Conservation (phyloP, 2,888 invertebrate genomes). For the Cheilosia vulpina region DNA sequence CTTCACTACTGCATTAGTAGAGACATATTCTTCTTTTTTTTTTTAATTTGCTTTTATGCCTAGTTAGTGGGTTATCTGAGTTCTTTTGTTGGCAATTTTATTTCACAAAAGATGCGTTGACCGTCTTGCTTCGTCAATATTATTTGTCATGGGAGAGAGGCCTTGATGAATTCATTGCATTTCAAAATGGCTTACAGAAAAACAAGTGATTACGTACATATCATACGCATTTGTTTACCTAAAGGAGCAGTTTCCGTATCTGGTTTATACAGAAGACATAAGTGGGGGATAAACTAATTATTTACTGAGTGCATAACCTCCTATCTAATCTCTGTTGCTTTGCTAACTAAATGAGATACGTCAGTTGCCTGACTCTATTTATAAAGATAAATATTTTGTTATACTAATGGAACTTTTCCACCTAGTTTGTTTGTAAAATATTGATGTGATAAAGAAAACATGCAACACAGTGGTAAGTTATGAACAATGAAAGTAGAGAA, state of each 20-base stretch:
- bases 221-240: too few species aligned
- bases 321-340: constrained; percentile 25
- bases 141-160: not conserved
- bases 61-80: not conserved
- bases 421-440: not conserved
- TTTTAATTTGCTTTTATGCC: not conserved
- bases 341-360: not conserved
- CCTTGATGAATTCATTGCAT: constrained; percentile 30
- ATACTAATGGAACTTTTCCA: not conserved
- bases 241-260: not conserved
- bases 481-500: too few species aligned
- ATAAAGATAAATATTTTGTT: not conserved
- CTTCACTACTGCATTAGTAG: not conserved
- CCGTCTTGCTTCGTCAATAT: constrained; percentile 2
- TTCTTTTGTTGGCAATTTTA: constrained; percentile 23
- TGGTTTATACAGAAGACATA: not conserved
- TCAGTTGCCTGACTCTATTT: not conserved
- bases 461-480: too few species aligned
- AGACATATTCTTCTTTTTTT: not conserved
- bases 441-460: not conserved
- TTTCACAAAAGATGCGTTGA: constrained; percentile 48
- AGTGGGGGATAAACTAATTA: not conserved
- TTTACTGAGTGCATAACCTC: not conserved
- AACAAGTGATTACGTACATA: constrained; percentile 14
- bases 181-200: constrained; percentile 12